phyloP scores from a whole-genome alignment of 2,113 vertebrate species.

The Alethe diademata region DNA sequence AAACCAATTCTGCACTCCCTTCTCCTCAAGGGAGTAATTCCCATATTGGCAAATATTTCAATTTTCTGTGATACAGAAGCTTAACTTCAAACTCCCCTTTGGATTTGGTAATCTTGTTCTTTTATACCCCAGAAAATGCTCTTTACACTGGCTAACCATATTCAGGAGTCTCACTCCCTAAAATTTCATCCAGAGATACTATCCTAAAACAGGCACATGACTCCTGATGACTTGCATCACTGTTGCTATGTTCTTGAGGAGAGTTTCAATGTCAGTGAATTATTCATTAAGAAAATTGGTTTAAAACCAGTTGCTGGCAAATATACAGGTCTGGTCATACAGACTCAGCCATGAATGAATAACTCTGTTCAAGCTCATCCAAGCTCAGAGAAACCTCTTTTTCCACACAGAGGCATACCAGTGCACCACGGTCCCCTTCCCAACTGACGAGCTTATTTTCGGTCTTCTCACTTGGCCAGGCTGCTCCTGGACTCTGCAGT shows the following conservation, averaged over 20 bases:
- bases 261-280: not conserved
- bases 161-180: not conserved
- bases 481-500: not conserved
- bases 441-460: not conserved
- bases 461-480: not conserved
- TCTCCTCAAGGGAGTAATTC: not conserved
- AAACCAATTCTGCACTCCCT: not conserved
- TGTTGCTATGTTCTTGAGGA: not conserved
- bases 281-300: slow-evolving; percentile 3
- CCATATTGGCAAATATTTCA: not conserved
- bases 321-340: fast-evolving
- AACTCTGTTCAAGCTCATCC: not conserved
- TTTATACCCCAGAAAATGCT: not conserved
- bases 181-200: not conserved
- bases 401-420: not conserved
- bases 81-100: not conserved
- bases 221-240: not conserved
- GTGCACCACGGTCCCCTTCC: not conserved
- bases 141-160: not conserved
- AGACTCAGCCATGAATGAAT: not conserved
- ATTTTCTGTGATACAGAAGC: not conserved
- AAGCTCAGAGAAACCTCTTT: slow-evolving; percentile 11
- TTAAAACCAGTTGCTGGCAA: not conserved
- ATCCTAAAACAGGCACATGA: not conserved
- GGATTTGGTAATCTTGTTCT: not conserved